Base-by-base conservation (phyloP, 1,140 invertebrate genomes). In the Papilio dardanus region DNA sequence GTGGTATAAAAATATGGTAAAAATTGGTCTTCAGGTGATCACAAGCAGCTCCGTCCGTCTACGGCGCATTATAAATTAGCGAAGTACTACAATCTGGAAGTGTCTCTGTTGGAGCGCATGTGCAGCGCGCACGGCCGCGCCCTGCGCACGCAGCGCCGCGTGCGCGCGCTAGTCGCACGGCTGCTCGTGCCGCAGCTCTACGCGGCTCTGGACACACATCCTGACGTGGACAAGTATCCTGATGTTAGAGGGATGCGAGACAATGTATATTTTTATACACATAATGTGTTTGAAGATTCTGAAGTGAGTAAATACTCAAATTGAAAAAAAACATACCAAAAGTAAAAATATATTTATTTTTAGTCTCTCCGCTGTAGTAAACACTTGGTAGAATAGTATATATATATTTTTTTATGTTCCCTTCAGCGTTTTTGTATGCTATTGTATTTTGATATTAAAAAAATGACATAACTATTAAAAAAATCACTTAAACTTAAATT, bases 61-160 rank as follows among this genome's bases (percentile, higher is more conserved):
- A 94, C 95, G 2, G 94, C 95, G 3, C 94, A 95, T 67, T 96
- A 95, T 83, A 85, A 92, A 50, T 84, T 97, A 50, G 95, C 95
- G 19, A 95, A 91, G 80, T 82, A 95, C 50, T 95, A 94, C 80
- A 94, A 96, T 30, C 81, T 97, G 50, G 95, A 97, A 75, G 94
- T 97, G 65, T 97, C 96, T 1, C 90, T 97, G 2, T 97, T 97
- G 87, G 96, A 97, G 83, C 94, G 96, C 30, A 94, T 97, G 91
- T 92, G 92, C 1, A 95, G 95, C 78, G 92, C 94, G 12, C 93
- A 95, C 33, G 94, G 92, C 8, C 82, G 92, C 0, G 90, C 92
- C 0, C 87, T 96, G 0, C 87, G 90, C 30, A 92, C 93, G 1
- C 96, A 97, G 82, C 94, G 96, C 76, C 90, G 96, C 46, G 96